Percentiles rank a stretch among this genome's conserved stretches.
Conservation (phyloP, 1,140 invertebrate genomes). For the Saccostrea echinata region DNA sequence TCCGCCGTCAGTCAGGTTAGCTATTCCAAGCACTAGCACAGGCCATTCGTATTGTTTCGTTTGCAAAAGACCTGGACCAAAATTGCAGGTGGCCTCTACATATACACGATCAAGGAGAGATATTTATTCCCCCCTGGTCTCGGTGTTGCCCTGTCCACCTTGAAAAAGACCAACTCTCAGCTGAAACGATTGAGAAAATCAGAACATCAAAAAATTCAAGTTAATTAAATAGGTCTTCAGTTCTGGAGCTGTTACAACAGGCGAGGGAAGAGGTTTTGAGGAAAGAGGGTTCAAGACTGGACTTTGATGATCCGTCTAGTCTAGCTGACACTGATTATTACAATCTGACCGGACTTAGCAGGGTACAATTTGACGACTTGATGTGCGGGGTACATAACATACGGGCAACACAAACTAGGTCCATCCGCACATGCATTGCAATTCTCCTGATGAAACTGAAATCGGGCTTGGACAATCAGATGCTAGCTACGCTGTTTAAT, state of each 20-base stretch:
- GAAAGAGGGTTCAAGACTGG: background rate
- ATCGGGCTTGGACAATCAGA: background rate
- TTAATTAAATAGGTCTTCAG: too few relatives aligned
- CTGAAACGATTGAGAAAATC: too few relatives aligned
- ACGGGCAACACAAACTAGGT: background rate
- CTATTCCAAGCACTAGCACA: background rate
- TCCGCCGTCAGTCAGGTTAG: background rate
- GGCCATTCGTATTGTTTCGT: slow-evolving; percentile 31
- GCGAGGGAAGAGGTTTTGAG: background rate
- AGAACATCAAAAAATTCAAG: background rate
- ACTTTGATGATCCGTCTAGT: slow-evolving; percentile 21
- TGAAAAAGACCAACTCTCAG: background rate
- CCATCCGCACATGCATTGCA: slow-evolving; percentile 35
- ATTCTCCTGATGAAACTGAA: slow-evolving; percentile 40
- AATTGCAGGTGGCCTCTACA: background rate
- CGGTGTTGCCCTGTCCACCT: background rate
- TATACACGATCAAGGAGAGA: background rate
- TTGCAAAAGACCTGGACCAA: slow-evolving; percentile 29
- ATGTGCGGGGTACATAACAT: background rate
- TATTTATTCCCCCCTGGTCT: background rate
- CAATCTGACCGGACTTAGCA: slow-evolving; percentile 26
- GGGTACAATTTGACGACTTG: slow-evolving; percentile 12
- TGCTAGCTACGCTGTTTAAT: background rate
- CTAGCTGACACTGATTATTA: slow-evolving; percentile 34
- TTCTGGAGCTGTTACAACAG: background rate